These are phyloP conservation scores for Drepanosiphum platanoidis DNA, from an alignment of 2,888 invertebrate species.

Conservation along the genomic window DNA sequence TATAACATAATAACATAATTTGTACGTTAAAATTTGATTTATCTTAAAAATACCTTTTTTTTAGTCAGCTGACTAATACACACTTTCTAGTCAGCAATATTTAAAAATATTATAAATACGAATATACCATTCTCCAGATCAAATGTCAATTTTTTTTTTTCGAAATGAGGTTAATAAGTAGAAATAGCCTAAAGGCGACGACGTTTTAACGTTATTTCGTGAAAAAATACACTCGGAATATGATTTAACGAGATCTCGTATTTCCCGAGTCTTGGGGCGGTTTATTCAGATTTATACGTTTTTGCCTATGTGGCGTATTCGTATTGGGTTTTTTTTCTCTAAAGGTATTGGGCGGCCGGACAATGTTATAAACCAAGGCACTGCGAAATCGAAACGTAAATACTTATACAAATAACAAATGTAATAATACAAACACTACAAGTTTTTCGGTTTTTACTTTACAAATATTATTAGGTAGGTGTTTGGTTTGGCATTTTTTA, in stretches of 20 bases:
- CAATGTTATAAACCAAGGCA: background rate
- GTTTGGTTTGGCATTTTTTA: background rate
- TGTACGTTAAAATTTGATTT: too few species aligned
- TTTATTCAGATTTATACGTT: constrained; percentile 7
- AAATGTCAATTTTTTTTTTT: too few species aligned
- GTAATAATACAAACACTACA: background rate
- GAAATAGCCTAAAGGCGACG: background rate
- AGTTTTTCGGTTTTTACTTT: background rate
- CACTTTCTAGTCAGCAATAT: too few species aligned
- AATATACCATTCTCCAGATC: too few species aligned
- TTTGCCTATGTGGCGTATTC: background rate
- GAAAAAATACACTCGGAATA: constrained; percentile 23
- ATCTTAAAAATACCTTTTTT: too few species aligned
- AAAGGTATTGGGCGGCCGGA: background rate
- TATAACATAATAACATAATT: too few species aligned
- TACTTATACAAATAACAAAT: background rate
- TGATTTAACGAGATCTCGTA: constrained; percentile 18
- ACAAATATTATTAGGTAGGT: background rate
- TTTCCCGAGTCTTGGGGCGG: background rate
- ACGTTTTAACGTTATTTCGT: constrained; percentile 23
- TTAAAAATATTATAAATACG: too few species aligned
- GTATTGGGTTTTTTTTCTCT: constrained; percentile 6
- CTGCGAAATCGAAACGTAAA: constrained; percentile 3
- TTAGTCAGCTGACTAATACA: too few species aligned
- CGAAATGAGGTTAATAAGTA: constrained; percentile 33